phyloP scores from a whole-genome alignment of 2,113 vertebrate species.

The Charadrius vociferus region DNA sequence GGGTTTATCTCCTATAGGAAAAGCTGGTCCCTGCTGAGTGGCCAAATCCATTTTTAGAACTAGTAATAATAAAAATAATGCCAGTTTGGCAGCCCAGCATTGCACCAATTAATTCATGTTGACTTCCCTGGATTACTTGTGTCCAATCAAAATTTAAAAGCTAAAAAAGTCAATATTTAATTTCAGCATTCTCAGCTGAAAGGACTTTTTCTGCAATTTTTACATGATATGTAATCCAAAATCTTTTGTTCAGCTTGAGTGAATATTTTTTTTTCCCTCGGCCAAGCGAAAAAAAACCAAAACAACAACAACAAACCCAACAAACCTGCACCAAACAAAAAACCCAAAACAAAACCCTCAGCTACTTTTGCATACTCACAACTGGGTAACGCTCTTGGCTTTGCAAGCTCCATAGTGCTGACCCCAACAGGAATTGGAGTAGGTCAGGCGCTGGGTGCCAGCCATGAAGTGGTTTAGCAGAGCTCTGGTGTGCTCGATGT shows the following conservation, averaged over 20 bases:
- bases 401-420: not conserved
- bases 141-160: constrained; percentile 56
- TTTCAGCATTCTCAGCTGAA: constrained; percentile 42
- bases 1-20: not conserved
- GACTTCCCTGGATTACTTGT: constrained; percentile 33
- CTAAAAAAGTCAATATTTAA: constrained; percentile 50
- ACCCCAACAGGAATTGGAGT: not conserved
- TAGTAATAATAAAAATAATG: constrained; percentile 19
- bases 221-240: constrained; percentile 21
- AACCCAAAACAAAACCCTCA: not conserved
- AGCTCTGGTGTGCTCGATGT: not conserved
- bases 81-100: constrained; percentile 15
- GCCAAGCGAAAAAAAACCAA: not conserved
- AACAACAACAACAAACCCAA: not conserved
- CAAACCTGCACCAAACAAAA: not conserved
- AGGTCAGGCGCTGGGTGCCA: not conserved
- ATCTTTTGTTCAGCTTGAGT: not conserved
- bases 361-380: not conserved
- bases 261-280: not conserved
- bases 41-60: constrained; percentile 25
- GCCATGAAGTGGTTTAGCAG: not conserved
- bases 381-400: not conserved
- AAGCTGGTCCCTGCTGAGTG: not conserved
- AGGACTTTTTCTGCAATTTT: constrained; percentile 24
- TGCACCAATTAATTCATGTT: constrained; percentile 36